Percentiles rank a stretch among this genome's conserved stretches.
phyloP scores from a whole-genome alignment of 1,140 invertebrate genomes.

The Bactericera cockerelli region DNA sequence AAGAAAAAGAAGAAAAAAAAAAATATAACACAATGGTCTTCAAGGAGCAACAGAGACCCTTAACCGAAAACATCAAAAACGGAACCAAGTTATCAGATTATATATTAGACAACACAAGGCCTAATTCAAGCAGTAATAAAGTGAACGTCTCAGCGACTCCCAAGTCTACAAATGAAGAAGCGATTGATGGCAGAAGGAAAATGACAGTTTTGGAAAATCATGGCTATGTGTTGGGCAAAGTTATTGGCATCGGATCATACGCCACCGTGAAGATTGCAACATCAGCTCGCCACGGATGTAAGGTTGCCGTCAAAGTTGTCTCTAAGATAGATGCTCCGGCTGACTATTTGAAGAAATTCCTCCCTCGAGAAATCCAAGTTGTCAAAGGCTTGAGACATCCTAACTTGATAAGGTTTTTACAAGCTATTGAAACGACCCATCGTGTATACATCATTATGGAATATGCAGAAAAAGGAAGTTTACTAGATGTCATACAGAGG shows the following conservation, averaged over 20 bases:
- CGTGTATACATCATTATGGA: constrained; percentile 72
- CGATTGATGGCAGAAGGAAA: constrained; percentile 18
- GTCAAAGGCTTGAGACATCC: constrained; percentile 16
- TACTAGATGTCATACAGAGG: constrained; percentile 52
- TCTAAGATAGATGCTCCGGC: constrained; percentile 62
- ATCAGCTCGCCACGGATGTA: constrained; percentile 48
- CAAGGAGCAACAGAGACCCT: too few species aligned
- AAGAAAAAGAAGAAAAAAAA: too few species aligned
- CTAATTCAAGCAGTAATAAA: too few species aligned
- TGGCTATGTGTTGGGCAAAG: constrained; percentile 56
- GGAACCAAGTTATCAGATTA: too few species aligned
- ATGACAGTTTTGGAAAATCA: constrained; percentile 55
- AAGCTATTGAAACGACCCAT: constrained; percentile 15
- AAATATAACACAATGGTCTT: too few species aligned
- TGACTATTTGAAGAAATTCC: constrained; percentile 66
- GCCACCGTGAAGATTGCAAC: constrained; percentile 60
- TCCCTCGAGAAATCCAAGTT: constrained; percentile 35
- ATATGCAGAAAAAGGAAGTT: constrained; percentile 56
- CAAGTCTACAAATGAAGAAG: too few species aligned
- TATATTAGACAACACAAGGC: too few species aligned
- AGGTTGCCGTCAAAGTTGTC: constrained; percentile 78
- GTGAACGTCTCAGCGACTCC: too few species aligned
- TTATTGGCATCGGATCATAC: constrained; percentile 65
- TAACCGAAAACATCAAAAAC: too few species aligned
- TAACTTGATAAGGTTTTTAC: constrained; percentile 13